Evolutionary conservation across 2,797 vertebrate genomes (phyloP).

Genomic region (Melanotaenia nigrans): DNA sequence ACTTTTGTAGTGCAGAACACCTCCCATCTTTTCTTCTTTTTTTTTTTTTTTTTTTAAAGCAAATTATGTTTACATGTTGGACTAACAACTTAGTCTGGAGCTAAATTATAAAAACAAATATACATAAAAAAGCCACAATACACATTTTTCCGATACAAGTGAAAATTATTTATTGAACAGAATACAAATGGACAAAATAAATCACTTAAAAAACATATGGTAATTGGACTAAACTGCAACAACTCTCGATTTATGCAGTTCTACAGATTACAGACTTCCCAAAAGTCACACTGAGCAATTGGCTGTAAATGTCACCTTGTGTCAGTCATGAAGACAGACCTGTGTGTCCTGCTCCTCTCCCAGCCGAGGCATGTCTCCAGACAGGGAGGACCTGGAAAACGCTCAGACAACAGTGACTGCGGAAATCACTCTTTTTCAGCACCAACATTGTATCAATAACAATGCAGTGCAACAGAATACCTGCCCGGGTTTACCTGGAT

Average conservation of each 20-base stretch:
- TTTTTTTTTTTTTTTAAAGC: no score
- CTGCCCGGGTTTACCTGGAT: slow-evolving; percentile 80
- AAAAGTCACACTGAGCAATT: not conserved
- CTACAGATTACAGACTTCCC: not conserved
- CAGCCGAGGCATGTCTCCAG: slow-evolving; percentile 50
- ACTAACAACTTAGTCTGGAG: no score
- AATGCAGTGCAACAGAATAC: slow-evolving; percentile 60
- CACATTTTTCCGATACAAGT: not conserved
- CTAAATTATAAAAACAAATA: no score
- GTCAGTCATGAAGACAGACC: slow-evolving; percentile 43
- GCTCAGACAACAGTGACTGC: slow-evolving; percentile 79
- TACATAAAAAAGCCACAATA: not conserved
- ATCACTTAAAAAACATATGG: not conserved
- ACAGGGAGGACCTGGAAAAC: slow-evolving; percentile 75
- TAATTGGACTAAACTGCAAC: not conserved
- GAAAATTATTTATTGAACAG: slow-evolving; percentile 15
- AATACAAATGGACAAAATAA: not conserved
- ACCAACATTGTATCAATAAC: slow-evolving; percentile 44
- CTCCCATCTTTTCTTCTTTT: no score
- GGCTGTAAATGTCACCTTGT: slow-evolving; percentile 57
- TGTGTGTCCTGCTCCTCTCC: slow-evolving; percentile 42
- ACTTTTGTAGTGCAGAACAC: no score
- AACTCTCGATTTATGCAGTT: not conserved
- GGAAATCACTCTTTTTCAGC: slow-evolving; percentile 32
- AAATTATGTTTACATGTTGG: no score